A percentile compares a stretch with the other conserved stretches of the same genome.
Evolutionary conservation across 2,113 vertebrate species (phyloP).

Genomic region (Puffinus mauretanicus): DNA sequence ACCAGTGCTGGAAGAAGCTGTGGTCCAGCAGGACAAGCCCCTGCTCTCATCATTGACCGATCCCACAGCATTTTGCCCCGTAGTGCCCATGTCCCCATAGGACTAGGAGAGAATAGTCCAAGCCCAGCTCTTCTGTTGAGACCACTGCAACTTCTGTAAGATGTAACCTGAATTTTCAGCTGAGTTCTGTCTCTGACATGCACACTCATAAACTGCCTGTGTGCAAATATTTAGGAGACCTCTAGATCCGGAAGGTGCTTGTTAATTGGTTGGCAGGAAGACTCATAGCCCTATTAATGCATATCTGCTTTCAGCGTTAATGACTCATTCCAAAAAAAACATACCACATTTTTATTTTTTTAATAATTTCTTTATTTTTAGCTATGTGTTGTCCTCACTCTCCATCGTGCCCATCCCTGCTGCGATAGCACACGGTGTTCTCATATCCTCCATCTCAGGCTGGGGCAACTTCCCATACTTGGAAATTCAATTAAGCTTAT

Average conservation of each 20-base stretch:
- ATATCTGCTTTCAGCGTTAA: not conserved
- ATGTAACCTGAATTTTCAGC: not conserved
- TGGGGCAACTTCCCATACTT: not conserved
- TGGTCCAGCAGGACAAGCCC: not conserved
- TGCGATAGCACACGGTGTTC: not conserved
- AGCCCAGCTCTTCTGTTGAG: not conserved
- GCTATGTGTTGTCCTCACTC: not conserved
- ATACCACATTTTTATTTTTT: not conserved
- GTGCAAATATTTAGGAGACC: not conserved
- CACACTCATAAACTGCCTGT: not conserved
- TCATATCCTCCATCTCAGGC: not conserved
- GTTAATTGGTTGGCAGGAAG: not conserved
- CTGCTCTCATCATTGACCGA: not conserved
- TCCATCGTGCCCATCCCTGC: not conserved
- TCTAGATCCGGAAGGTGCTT: not conserved
- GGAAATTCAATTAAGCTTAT: not conserved
- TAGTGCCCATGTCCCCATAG: not conserved
- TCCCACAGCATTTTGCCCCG: accelerated
- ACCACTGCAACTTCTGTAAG: not conserved
- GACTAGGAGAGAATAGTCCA: not conserved
- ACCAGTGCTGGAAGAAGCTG: not conserved
- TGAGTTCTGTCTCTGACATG: not conserved
- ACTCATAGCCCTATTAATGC: not conserved
- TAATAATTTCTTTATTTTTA: not conserved
- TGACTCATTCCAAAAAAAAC: not conserved